Conservation (phyloP, 2,113 vertebrate genomes). For the Psettodes erumei region DNA sequence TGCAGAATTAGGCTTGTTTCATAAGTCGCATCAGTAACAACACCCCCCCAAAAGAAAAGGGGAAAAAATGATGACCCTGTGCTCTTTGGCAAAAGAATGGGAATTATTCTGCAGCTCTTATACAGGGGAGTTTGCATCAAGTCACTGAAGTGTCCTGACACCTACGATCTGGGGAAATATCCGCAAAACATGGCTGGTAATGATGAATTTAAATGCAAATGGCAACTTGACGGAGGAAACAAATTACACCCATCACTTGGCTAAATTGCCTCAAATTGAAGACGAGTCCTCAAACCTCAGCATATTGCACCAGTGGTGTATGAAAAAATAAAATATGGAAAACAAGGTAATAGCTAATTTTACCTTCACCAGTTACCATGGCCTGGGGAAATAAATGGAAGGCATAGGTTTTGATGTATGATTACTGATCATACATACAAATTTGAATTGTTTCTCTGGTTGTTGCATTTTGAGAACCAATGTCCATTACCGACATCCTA, state of each 20-base stretch:
- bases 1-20: constrained; percentile 1
- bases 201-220: constrained; percentile 80
- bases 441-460: constrained; percentile 15
- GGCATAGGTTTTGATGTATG: constrained; percentile 31
- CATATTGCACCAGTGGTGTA: constrained; percentile 54
- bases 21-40: neutral
- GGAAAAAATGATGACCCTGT: too few relatives aligned
- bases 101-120: constrained; percentile 41
- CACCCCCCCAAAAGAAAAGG: too few relatives aligned
- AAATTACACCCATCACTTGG: constrained; percentile 76
- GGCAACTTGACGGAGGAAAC: constrained; percentile 67
- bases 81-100: constrained; percentile 15
- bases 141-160: constrained; percentile 53
- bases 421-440: constrained; percentile 38
- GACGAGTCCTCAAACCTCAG: constrained; percentile 60
- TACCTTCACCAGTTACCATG: constrained; percentile 27
- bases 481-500: constrained; percentile 1
- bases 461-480: neutral
- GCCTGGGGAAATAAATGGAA: constrained; percentile 46
- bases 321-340: constrained; percentile 61
- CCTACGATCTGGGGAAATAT: constrained; percentile 74
- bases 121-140: constrained; percentile 40
- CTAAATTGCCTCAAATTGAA: constrained; percentile 75
- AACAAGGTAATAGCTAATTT: constrained; percentile 67
- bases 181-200: constrained; percentile 67